Conservation (phyloP, 1,140 invertebrate species). For the Teleogryllus occipitalis region DNA sequence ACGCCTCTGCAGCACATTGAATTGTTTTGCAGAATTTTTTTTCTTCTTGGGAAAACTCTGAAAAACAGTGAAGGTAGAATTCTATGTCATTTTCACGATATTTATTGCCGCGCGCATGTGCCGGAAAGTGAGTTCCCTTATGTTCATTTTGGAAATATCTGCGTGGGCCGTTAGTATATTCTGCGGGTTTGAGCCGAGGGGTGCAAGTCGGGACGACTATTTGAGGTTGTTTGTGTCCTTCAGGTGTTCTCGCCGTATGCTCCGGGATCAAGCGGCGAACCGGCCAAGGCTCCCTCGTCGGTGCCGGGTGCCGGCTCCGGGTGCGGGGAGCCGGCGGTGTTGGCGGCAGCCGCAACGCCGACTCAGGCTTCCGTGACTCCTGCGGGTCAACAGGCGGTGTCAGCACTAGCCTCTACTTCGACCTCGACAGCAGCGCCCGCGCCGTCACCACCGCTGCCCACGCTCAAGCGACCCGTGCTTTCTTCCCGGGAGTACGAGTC, state of each 20-base stretch:
- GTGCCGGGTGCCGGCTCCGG: neutral
- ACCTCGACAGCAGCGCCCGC: conserved; percentile 22
- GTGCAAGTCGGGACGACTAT: neutral
- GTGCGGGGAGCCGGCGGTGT: neutral
- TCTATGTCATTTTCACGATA: too few relatives aligned
- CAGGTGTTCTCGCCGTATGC: conserved; percentile 37
- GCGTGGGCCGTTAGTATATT: too few relatives aligned
- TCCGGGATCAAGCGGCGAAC: conserved; percentile 25
- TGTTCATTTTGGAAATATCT: too few relatives aligned
- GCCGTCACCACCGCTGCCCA: conserved; percentile 25
- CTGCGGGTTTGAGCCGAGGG: too few relatives aligned
- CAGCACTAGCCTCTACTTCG: conserved; percentile 15
- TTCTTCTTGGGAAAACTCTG: too few relatives aligned
- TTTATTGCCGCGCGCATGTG: too few relatives aligned
- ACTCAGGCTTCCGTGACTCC: conserved; percentile 22
- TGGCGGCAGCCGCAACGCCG: conserved; percentile 14
- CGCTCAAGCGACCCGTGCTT: conserved; percentile 61
- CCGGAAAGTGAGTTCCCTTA: too few relatives aligned
- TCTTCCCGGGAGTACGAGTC: conserved; percentile 63
- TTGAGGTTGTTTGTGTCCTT: neutral
- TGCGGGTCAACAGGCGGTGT: conserved; percentile 20
- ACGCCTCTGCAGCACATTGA: too few relatives aligned
- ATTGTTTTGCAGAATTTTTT: too few relatives aligned
- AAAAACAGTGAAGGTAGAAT: too few relatives aligned
- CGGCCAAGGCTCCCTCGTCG: conserved; percentile 9